Percentiles rank a stretch among this genome's conserved stretches.
phyloP scores from a whole-genome alignment of 2,888 invertebrate genomes.

The Rotaria sp. region DNA sequence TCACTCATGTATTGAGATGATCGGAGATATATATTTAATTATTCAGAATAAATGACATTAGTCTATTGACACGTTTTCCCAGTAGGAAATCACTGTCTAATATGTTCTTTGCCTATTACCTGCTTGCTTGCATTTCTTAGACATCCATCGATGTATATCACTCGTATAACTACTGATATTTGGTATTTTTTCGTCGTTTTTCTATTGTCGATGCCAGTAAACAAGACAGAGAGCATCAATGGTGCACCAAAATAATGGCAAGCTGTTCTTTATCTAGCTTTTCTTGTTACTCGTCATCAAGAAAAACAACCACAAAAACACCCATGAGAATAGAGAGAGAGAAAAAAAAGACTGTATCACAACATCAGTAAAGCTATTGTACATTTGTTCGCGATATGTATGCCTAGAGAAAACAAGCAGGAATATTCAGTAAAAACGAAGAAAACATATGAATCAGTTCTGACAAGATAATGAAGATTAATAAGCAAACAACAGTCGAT shows the following conservation, averaged over 20 bases:
- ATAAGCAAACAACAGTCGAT: background rate
- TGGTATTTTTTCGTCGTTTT: background rate
- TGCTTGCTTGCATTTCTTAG: background rate
- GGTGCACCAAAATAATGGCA: background rate
- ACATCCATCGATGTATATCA: background rate
- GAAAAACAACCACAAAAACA: background rate
- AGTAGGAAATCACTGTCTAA: background rate
- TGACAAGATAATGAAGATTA: background rate
- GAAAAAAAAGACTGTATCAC: background rate
- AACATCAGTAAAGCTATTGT: background rate
- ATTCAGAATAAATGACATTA: background rate
- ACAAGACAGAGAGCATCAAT: background rate
- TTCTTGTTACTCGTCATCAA: background rate
- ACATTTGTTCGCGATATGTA: background rate
- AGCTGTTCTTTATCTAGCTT: background rate
- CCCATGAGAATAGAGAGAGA: background rate
- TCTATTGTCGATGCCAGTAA: background rate
- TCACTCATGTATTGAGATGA: background rate
- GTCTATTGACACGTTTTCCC: background rate
- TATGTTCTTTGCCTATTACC: background rate
- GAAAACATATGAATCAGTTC: background rate
- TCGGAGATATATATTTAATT: background rate
- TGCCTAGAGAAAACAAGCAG: background rate
- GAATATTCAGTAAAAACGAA: background rate
- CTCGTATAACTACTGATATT: background rate